Evolutionary conservation across 2,888 invertebrate genomes (phyloP).

Genomic region (Callyntrura guangdongensis): DNA sequence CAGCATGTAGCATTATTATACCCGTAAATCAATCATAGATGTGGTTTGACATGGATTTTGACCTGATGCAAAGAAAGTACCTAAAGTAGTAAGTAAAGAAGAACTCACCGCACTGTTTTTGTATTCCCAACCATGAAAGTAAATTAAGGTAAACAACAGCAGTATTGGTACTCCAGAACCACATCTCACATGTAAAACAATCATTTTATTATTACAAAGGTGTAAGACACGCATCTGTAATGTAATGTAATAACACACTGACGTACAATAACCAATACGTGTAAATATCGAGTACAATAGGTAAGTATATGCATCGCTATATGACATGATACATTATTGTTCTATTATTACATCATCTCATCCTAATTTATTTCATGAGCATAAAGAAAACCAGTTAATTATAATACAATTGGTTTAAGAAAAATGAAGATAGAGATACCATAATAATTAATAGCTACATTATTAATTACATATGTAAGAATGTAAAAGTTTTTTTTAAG

Average conservation of each 20-base stretch:
- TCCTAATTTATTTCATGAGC: conserved; percentile 43
- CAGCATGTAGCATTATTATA: too few relatives aligned
- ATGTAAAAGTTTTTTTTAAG: conserved; percentile 64
- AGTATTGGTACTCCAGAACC: too few relatives aligned
- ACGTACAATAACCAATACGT: conserved; percentile 13
- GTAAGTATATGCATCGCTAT: background rate
- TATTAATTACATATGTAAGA: conserved; percentile 60
- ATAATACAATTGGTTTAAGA: conserved; percentile 39
- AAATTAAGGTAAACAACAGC: too few relatives aligned
- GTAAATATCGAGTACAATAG: conserved; percentile 35
- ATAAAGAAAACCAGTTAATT: conserved; percentile 55
- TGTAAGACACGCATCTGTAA: conserved; percentile 30
- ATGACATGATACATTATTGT: background rate
- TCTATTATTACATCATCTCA: conserved; percentile 29
- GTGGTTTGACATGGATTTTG: too few relatives aligned
- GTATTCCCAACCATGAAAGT: too few relatives aligned
- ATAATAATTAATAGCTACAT: conserved; percentile 38
- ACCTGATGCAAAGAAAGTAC: too few relatives aligned
- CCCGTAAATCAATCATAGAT: too few relatives aligned
- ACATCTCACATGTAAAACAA: conserved; percentile 36
- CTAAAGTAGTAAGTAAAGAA: too few relatives aligned
- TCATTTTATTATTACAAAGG: conserved; percentile 54
- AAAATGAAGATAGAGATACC: conserved; percentile 39
- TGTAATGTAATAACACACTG: conserved; percentile 34
- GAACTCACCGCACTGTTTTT: too few relatives aligned